Conservation (phyloP, 2,113 vertebrate species). For the Smithornis capensis region DNA sequence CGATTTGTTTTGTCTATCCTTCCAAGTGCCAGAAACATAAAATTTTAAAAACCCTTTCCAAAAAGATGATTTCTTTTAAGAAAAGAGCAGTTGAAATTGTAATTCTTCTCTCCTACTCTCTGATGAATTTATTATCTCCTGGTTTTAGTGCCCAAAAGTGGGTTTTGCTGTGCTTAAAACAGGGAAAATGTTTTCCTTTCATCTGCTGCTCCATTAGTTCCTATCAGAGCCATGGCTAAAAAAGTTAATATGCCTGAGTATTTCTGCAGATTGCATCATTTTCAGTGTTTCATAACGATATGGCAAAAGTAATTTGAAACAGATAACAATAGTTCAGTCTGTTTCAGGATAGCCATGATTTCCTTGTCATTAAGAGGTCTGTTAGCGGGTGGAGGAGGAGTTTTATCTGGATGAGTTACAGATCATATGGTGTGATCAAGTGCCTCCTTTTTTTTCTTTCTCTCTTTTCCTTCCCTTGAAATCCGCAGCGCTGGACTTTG, state of each 20-base stretch:
- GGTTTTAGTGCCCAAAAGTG: not conserved
- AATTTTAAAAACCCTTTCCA: not conserved
- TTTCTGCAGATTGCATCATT: conserved; percentile 68
- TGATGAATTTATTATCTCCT: not conserved
- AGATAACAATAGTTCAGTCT: conserved; percentile 60
- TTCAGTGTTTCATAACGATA: conserved; percentile 57
- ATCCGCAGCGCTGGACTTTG: conserved; percentile 22
- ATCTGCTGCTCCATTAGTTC: not conserved
- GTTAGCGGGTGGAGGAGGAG: not conserved
- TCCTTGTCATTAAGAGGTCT: conserved; percentile 53
- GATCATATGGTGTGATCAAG: conserved; percentile 31
- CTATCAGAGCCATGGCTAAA: not conserved
- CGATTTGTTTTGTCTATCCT: conserved; percentile 5
- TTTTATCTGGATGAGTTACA: conserved; percentile 33
- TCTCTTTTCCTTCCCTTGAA: conserved; percentile 18
- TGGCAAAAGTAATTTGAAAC: conserved; percentile 35
- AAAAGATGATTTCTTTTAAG: not conserved
- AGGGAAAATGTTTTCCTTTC: not conserved
- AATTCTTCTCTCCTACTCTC: not conserved
- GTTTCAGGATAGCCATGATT: conserved; percentile 37
- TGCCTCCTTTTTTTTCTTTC: not conserved
- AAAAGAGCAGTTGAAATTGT: not conserved
- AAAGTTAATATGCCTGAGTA: not conserved
- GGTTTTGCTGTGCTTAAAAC: not conserved
- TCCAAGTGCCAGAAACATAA: conserved; percentile 18